These are phyloP conservation scores for Ptilodon capucinus DNA, from an alignment of 2,888 invertebrate species.

Conservation along the genomic window DNA sequence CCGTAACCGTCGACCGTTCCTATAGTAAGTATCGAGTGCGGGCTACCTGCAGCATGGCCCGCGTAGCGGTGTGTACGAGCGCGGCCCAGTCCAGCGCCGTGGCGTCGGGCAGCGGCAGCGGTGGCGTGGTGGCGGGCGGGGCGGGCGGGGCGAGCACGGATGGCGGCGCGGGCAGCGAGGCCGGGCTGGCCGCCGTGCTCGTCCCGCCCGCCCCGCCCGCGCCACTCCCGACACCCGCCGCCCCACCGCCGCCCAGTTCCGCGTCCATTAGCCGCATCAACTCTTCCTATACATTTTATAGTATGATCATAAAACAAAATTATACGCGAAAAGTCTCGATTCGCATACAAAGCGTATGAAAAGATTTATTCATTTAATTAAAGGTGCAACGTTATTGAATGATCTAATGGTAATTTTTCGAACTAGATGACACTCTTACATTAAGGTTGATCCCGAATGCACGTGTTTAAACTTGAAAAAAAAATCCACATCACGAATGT, in stretches of 20 bases:
- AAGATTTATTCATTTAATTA: too few species aligned
- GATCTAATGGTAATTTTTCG: too few species aligned
- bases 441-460: too few species aligned
- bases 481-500: too few species aligned
- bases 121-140: slow-evolving; percentile 33
- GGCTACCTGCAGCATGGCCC: slow-evolving; percentile 85
- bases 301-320: background rate
- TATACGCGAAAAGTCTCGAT: too few species aligned
- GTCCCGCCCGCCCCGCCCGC: slow-evolving; percentile 85
- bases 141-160: background rate
- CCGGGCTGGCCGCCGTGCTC: slow-evolving; percentile 39
- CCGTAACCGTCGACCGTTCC: too few species aligned
- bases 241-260: slow-evolving; percentile 76
- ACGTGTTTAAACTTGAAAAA: too few species aligned
- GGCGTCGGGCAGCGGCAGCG: slow-evolving; percentile 85
- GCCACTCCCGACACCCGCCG: slow-evolving; percentile 63
- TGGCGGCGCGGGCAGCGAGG: background rate
- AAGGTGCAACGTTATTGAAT: too few species aligned
- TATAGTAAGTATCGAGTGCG: too few species aligned
- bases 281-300: slow-evolving; percentile 89
- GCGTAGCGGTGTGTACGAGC: slow-evolving; percentile 90
- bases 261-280: slow-evolving; percentile 93
- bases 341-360: too few species aligned
- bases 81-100: slow-evolving; percentile 90
- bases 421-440: too few species aligned